Percentiles rank a stretch among this genome's conserved stretches.
These are phyloP conservation scores for Coendou prehensilis DNA, from an alignment of 2,797 vertebrate species.

Conservation along the genomic window DNA sequence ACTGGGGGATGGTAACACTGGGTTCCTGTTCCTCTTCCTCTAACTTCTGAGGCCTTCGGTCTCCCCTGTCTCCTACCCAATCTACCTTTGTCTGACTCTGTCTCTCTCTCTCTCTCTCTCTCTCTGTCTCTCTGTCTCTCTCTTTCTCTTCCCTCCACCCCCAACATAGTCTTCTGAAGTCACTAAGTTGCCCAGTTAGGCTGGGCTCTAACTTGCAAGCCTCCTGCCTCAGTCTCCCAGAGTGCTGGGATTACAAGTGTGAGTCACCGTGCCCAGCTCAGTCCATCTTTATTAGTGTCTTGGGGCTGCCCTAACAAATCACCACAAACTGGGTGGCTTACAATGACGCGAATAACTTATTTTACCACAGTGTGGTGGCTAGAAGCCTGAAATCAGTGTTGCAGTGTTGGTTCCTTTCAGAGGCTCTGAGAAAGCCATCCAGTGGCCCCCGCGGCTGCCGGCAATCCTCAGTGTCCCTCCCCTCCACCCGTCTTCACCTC, in stretches of 20 bases:
- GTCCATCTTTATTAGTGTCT: not conserved
- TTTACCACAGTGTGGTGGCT: not conserved
- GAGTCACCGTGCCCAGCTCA: not conserved
- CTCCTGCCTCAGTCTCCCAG: not conserved
- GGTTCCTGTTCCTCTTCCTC: not conserved
- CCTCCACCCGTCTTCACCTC: not conserved
- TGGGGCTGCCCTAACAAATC: not conserved
- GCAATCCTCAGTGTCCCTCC: not conserved
- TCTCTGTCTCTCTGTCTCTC: not conserved
- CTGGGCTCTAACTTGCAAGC: not conserved
- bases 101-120: not conserved
- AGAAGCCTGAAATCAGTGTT: not conserved
- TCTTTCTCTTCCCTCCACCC: too few species aligned
- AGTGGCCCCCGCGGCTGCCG: accelerated
- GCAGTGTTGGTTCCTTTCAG: not conserved
- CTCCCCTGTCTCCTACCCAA: too few species aligned
- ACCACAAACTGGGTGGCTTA: not conserved
- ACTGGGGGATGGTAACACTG: not conserved
- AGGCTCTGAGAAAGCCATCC: not conserved
- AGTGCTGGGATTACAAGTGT: not conserved
- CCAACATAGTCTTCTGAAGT: not conserved
- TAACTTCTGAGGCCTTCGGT: not conserved
- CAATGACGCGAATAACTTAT: not conserved
- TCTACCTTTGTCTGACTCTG: not conserved
- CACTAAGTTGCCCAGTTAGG: not conserved